Evolutionary conservation across 2,888 invertebrate genomes (phyloP), one percentile per base, ranked within the genome.

Genomic region (Lasioglossum villosulum): DNA sequence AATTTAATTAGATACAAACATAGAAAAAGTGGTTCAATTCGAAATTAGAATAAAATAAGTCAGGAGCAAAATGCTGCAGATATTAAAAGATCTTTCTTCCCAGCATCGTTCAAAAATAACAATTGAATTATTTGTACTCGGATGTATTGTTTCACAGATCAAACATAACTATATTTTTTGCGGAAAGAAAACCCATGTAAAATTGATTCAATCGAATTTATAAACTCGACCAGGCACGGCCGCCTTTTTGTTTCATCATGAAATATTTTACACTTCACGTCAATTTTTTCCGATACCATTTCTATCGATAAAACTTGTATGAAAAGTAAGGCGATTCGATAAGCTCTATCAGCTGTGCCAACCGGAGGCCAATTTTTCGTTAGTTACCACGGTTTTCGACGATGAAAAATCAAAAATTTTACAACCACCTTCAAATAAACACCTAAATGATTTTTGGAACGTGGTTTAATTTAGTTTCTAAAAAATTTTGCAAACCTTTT

Each of bases 291-390:
- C 74, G 48, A 78, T 82, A 84, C 74, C 73, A 70, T 75, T 83
- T 82, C 70, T 78, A 59, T 75, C 73, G 83, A 78, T 78, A 63
- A 84, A 84, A 75, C 56, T 82, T 73, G 83, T n/a, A 70, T 59
- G 73, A 82, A 82, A 78, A 78, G 34, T 84, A 84, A 82, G 78
- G 48, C 71, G 72, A 73, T 75, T 82, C 83, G 74, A 84, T 84
- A 39, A 73, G 68, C 63, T 73, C 34, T 77, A 48, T 59, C 70
- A 63, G 48, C 77, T 68, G 59, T 42, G 70, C 70, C 73, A 74
- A 82, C 70, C 73, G 59, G 59, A 48, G 30, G n/a, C 30, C 8
- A 19, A 30, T 34, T 30, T 63, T 27, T 19, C 3, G 63, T 34
- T 63, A 30, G 16, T 34, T 19, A 30, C 19, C 19, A 19, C 16